Evolutionary conservation across 2,888 invertebrate genomes (phyloP).

Genomic region (Melanotus villosus): DNA sequence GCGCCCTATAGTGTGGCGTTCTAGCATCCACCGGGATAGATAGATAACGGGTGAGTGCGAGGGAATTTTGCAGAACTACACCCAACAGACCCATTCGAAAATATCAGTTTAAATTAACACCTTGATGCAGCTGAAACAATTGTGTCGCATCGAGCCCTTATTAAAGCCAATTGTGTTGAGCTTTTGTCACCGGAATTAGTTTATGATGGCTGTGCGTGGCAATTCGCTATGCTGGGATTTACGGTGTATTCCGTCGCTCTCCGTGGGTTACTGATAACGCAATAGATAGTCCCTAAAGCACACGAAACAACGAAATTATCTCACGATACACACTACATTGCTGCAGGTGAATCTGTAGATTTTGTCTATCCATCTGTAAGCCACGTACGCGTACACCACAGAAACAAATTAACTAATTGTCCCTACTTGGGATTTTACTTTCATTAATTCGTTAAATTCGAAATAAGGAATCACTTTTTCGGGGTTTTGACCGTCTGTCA

Average conservation of each 20-base stretch:
- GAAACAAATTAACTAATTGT: background rate
- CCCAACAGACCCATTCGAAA: constrained; percentile 55
- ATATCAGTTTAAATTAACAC: constrained; percentile 54
- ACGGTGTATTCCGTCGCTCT: constrained; percentile 38
- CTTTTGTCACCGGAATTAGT: constrained; percentile 47
- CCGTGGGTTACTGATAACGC: constrained; percentile 47
- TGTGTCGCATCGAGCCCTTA: constrained; percentile 44
- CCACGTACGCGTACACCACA: constrained; percentile 30
- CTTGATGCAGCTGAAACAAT: constrained; percentile 53
- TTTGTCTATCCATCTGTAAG: constrained; percentile 11
- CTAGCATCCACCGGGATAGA: constrained; percentile 53
- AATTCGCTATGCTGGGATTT: constrained; percentile 44
- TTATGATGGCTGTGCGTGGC: constrained; percentile 40
- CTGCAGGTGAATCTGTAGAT: constrained; percentile 23
- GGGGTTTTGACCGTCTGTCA: background rate
- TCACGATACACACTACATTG: constrained; percentile 31
- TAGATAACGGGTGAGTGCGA: constrained; percentile 56
- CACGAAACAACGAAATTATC: constrained; percentile 50
- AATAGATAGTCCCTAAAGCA: constrained; percentile 48
- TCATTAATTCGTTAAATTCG: background rate
- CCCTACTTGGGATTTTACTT: background rate
- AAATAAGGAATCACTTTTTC: background rate
- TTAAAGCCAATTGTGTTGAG: constrained; percentile 43
- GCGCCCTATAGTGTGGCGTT: constrained; percentile 25
- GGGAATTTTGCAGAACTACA: constrained; percentile 55